Percentiles rank a stretch among this genome's conserved stretches.
Evolutionary conservation across 2,113 vertebrate species (phyloP).

Genomic region (Geococcyx californianus): DNA sequence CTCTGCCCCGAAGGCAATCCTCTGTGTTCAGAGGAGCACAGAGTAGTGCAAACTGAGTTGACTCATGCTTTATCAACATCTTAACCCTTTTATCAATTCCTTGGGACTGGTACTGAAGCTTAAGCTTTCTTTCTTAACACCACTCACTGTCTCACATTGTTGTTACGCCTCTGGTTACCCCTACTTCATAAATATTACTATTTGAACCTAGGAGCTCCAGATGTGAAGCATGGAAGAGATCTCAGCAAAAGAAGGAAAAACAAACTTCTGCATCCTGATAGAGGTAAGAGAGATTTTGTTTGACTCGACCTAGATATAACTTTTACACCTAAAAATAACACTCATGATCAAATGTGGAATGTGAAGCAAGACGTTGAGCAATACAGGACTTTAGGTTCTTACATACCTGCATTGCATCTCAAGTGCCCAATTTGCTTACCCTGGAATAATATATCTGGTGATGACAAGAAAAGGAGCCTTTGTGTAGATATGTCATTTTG

Average conservation of each 20-base stretch:
- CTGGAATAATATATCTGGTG: neutral
- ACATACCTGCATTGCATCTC: fast-evolving
- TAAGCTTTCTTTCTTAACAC: neutral
- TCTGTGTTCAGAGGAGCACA: neutral
- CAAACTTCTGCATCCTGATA: neutral
- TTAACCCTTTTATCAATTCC: neutral
- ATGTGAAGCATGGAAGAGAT: neutral
- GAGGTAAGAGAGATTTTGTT: neutral
- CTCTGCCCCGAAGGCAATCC: neutral
- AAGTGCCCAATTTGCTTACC: neutral
- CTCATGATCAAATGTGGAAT: neutral
- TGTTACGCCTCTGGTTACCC: neutral
- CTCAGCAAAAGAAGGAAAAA: neutral
- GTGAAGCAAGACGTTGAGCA: neutral
- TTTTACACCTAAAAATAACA: neutral
- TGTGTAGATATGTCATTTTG: neutral
- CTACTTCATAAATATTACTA: neutral
- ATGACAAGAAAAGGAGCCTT: neutral
- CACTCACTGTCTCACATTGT: neutral
- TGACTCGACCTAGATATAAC: neutral
- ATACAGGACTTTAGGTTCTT: neutral
- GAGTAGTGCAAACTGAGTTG: neutral
- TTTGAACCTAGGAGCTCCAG: neutral
- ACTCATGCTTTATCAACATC: neutral
- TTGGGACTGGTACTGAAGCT: neutral